Evolutionary conservation across 1,140 invertebrate genomes (phyloP), one percentile per base, ranked within the genome.

Genomic region (Drosophila insularis): DNA sequence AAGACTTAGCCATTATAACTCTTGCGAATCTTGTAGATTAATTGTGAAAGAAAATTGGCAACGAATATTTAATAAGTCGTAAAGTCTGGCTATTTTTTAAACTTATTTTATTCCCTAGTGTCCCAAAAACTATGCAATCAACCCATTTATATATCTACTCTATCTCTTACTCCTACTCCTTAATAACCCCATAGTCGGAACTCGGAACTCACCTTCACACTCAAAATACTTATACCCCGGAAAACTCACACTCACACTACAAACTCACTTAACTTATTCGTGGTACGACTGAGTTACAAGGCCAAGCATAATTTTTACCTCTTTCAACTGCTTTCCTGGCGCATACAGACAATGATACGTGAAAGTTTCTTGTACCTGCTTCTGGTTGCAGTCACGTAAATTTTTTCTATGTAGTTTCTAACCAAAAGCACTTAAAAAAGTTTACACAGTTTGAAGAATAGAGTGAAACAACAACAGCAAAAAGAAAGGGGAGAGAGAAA

Each of bases 321-420:
- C 80, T 86, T 82, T 82, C 75, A 79, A 76, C 82, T 79, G 68
- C 58, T 86, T 63, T 78, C 53, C 53, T 56, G 58, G 68, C 56
- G 74, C 82, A 71, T 86, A 62, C 71, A 53, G 75, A 76, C 66
- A 87, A 85, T 85, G 79, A 87, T 86, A 86, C 75, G 79, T 76
- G 70, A 68, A 75, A 27, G 72, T 35, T 43, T 66, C 23, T 68
- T 23, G 78, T 81, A 87, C 79, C 81, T 86, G 81, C 77, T 86
- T 54, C 60, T 56, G 32, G 23, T 31, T 43, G 46, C 31, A 67
- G 68, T 75, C 81, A 86, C 81, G 81, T 87, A 86, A 39, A 70
- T 81, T 63, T 81, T 27, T 63, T 59, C 73, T 54, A 54, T 50
- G 17, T 68, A 87, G 81, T 86, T 75, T 74, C 70, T 39, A 58